Base-by-base conservation (phyloP, 1,140 invertebrate genomes). In the Lepidurus packardi region DNA sequence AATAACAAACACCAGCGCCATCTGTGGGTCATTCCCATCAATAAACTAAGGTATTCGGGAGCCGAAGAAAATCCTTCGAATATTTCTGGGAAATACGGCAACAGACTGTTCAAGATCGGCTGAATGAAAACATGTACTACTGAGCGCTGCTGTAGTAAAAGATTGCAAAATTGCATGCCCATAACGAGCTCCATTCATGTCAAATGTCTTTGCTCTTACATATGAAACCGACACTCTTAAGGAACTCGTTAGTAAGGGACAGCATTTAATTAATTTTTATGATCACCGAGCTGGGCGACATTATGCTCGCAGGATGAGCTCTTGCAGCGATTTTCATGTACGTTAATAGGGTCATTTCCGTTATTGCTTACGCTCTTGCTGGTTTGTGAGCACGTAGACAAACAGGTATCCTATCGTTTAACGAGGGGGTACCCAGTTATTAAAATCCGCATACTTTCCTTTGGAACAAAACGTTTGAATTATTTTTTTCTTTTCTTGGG, bases 311-410 rank as follows among this genome's bases (percentile, higher is more conserved):
- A 21, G 53, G 8, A n/a, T 65, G 53, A 65, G 3, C 13, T n/a
- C 53, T 65, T 65, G 21, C 53, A 65, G 53, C 53, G 53, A 65
- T 65, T 65, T 65, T 13, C n/a, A 9, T 65, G 53, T 65, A 13
- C 6, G 53, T 65, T 65, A 65, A 65, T 65, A 65, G 53, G 53
- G 53, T 65, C 53, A 65, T 65, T 65, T 65, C 53, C 53, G 53
- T 65, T 65, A 65, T 65, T 65, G 53, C 53, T 65, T 16, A 34
- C 34, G 53, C n/a, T 65, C n/a, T 65, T 1, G 53, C 53, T 65
- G 13, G 16, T 65, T 65, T 21, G 53, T 1, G 25, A 65, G 53
- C 53, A 65, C 53, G 21, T 16, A 65, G 53, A 65, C 53, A 65
- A 65, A 65, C 53, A 65, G 53, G 53, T 65, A 65, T 21, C 53